Base-by-base conservation (phyloP, 2,888 invertebrate species). In the Morinoia aosen region DNA sequence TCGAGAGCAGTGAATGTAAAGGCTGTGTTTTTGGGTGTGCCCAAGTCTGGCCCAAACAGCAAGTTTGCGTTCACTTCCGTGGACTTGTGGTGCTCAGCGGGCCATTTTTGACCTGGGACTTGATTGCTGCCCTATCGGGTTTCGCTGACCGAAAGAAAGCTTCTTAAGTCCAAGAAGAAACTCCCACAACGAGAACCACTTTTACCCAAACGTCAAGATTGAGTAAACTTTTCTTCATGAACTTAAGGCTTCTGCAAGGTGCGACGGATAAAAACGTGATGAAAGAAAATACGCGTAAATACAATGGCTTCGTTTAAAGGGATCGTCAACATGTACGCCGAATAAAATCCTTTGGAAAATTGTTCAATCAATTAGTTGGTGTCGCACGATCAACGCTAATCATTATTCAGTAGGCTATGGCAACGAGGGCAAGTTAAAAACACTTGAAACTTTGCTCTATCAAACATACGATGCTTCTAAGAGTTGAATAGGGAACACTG, bases 81-180 rank as follows among this genome's bases (percentile, higher is more conserved):
- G 40, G 57, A 93, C 25, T 93, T 93, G 5, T 57, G 57, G 57
- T 57, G 93, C 57, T 93, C 93, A 57, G 93, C 33, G 57, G 19
- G 19, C 93, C 93, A 93, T 57, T 93, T 93, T 93, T 93, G 93
- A 19, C 57, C 93, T 39, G 58, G 58, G 93, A 93, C 93, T 93
- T 93, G 93, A 93, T 93, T 93, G 93, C 93, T 57, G 93, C 57
- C 56, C 93, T 58, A 93, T 93, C 93, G 57, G 93, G 93, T 93
- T 93, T 93, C 93, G 57, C 93, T 93, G 57, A 93, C 93, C 56
- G 33, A 93, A 93, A 93, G 93, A 93, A 93, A 93, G 25, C 93
- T 93, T 57, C 93, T 57, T 93, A 57, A 93, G 33, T 56, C 25
- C 57, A 12, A 57, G 48, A 93, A 93, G 57, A 91, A 56, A 48